Evolutionary conservation across 2,888 invertebrate species (phyloP).

Genomic region (Pasiphila rectangulata): DNA sequence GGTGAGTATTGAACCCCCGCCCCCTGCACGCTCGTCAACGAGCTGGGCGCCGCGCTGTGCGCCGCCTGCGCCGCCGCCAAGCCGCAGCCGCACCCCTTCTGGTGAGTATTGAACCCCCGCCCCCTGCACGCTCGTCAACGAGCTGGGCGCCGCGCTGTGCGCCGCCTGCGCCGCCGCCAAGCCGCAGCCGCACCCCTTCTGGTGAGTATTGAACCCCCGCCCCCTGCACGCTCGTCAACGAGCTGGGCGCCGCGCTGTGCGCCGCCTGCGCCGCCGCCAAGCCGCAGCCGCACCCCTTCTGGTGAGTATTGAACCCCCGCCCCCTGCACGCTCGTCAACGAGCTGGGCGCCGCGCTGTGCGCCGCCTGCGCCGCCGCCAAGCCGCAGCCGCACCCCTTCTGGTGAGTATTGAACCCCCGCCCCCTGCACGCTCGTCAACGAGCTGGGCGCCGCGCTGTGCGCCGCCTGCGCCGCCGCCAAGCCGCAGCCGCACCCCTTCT

Average conservation of each 20-base stretch:
- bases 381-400: constrained; percentile 72
- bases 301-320: constrained; percentile 38
- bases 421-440: neutral
- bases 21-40: constrained; percentile 93
- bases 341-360: constrained; percentile 85
- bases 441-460: neutral
- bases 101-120: constrained; percentile 51
- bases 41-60: constrained; percentile 81
- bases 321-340: constrained; percentile 93
- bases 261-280: neutral
- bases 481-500: neutral
- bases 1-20: too few relatives aligned
- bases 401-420: constrained; percentile 39
- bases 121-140: constrained; percentile 93
- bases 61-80: neutral
- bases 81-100: neutral
- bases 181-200: constrained; percentile 72
- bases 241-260: neutral
- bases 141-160: constrained; percentile 85
- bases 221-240: constrained; percentile 55
- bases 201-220: constrained; percentile 52
- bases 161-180: constrained; percentile 94
- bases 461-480: neutral
- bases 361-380: constrained; percentile 93
- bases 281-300: neutral